phyloP scores from a whole-genome alignment of 2,888 invertebrate genomes.

The Phalera bucephala region DNA sequence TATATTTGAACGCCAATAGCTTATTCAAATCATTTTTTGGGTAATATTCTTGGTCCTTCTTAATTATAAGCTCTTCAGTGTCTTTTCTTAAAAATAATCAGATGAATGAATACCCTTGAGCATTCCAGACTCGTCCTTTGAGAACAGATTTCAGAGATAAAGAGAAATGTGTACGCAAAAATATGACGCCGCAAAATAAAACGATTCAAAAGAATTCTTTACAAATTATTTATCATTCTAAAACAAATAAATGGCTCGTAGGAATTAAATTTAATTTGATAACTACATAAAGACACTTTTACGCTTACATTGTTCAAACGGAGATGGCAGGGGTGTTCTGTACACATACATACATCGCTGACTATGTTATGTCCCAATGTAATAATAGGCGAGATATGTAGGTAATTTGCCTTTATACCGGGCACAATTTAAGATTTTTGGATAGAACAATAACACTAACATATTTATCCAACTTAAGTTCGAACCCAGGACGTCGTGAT shows the following conservation, averaged over 20 bases:
- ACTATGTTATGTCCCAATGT: no score
- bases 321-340: no score
- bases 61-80: conserved; percentile 57
- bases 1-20: conserved; percentile 7
- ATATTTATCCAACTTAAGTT: no score
- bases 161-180: conserved; percentile 59
- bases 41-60: conserved; percentile 29
- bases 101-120: conserved; percentile 68
- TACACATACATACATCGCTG: no score
- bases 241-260: conserved; percentile 11
- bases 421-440: no score
- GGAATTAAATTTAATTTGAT: conserved; percentile 11
- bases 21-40: conserved; percentile 25
- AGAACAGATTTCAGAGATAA: conserved; percentile 65
- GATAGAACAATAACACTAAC: no score
- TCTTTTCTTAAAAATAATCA: conserved; percentile 63
- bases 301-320: no score
- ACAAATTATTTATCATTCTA: conserved; percentile 41
- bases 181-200: conserved; percentile 56
- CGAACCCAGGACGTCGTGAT: no score
- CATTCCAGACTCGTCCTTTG: conserved; percentile 65
- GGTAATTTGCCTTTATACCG: no score
- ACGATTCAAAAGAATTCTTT: conserved; percentile 60
- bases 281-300: no score
- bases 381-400: no score